Evolutionary conservation across 2,797 vertebrate species (phyloP).

Genomic region (Micrastur ruficollis): DNA sequence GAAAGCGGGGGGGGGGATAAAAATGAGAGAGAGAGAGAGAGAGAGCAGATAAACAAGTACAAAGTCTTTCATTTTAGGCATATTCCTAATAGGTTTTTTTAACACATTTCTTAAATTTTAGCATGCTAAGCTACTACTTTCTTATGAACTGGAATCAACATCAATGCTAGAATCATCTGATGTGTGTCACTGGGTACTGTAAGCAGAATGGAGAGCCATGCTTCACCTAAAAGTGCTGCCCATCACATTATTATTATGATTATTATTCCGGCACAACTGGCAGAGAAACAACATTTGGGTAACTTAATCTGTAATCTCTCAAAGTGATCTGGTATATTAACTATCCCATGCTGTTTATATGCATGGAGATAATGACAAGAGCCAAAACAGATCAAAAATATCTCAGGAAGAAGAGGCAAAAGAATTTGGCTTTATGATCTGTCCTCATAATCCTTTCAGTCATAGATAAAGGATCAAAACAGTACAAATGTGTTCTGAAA

Average conservation of each 20-base stretch:
- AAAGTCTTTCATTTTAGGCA: not conserved
- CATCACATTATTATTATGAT: not conserved
- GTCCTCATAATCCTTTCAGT: not conserved
- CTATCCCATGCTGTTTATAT: not conserved
- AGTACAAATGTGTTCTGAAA: not conserved
- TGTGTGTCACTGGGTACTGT: no score
- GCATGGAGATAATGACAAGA: not conserved
- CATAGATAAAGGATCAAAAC: not conserved
- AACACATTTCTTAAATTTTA: not conserved
- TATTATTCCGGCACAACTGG: not conserved
- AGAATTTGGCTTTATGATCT: not conserved
- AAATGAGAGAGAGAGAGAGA: not conserved
- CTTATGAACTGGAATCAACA: not conserved
- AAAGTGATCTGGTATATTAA: not conserved
- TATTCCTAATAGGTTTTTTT: not conserved
- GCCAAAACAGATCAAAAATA: not conserved
- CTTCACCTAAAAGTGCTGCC: not conserved
- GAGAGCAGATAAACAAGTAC: not conserved
- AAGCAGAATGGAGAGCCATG: not conserved
- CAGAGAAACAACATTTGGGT: not conserved
- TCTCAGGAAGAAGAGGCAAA: not conserved
- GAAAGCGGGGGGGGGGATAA: not conserved
- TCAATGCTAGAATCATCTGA: not conserved
- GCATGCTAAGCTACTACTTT: not conserved
- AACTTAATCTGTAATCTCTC: not conserved